phyloP scores from a whole-genome alignment of 2,113 vertebrate species.

The Narcine bancroftii region DNA sequence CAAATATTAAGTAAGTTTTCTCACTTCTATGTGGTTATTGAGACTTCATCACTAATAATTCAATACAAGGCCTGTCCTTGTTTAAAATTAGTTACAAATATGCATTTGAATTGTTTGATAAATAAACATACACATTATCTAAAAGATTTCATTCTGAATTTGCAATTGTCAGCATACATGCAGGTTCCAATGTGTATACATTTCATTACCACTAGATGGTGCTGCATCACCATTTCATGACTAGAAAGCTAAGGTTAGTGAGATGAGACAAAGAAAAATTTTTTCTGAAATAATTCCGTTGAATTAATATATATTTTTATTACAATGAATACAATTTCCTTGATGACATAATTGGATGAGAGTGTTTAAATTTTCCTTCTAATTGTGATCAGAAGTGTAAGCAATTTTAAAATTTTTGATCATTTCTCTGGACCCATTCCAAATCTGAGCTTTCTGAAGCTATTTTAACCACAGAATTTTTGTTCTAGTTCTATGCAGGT shows the following conservation, averaged over 20 bases:
- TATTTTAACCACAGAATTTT: not conserved
- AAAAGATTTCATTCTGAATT: not conserved
- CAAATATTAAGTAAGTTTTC: not conserved
- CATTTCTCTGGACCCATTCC: not conserved
- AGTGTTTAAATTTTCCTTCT: not conserved
- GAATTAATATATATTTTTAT: too few species aligned
- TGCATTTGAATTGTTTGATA: not conserved
- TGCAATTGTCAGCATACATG: not conserved
- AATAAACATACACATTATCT: not conserved
- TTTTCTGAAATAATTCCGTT: too few species aligned
- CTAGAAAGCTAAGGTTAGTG: not conserved
- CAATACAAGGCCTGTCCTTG: not conserved
- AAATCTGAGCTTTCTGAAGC: not conserved
- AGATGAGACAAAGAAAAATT: not conserved
- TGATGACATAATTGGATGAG: not conserved
- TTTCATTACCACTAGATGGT: slow-evolving; percentile 28
- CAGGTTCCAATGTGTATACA: not conserved
- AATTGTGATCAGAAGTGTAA: not conserved
- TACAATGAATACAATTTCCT: too few species aligned
- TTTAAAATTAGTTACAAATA: not conserved
- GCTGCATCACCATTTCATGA: not conserved
- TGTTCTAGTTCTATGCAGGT: not conserved
- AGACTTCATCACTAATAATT: not conserved
- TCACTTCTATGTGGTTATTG: not conserved
- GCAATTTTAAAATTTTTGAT: not conserved